These are phyloP conservation scores for Eumerus sabulonum DNA, from an alignment of 2,888 invertebrate species.

Conservation along the genomic window DNA sequence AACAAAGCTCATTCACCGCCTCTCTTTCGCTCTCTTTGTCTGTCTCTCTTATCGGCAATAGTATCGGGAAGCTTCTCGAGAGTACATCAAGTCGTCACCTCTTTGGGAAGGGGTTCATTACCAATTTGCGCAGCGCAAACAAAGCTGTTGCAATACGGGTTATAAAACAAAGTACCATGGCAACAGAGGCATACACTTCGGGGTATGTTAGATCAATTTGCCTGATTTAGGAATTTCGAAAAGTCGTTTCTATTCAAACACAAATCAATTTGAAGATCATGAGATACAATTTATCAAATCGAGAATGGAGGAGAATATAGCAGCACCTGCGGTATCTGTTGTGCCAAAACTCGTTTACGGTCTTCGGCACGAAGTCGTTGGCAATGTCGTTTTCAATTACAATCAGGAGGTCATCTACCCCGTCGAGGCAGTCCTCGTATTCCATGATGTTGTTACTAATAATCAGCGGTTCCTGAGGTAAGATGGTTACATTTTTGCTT, in stretches of 20 bases:
- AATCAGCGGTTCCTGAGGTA: constrained; percentile 86
- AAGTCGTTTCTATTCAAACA: constrained; percentile 1
- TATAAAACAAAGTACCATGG: no score
- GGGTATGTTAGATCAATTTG: constrained; percentile 53
- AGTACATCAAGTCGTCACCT: no score
- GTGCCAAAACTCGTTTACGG: constrained; percentile 78
- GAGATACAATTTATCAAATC: neutral
- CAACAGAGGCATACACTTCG: no score
- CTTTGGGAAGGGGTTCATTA: no score
- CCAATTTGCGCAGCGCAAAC: no score
- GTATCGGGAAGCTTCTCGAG: no score
- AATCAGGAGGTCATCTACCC: constrained; percentile 90
- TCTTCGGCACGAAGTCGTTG: constrained; percentile 79
- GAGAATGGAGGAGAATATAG: constrained; percentile 57
- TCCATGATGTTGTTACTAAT: constrained; percentile 86
- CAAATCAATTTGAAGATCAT: neutral
- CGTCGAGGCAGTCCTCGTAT: constrained; percentile 86
- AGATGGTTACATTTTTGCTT: neutral
- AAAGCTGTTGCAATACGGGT: no score
- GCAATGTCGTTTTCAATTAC: constrained; percentile 86
- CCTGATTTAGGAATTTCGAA: neutral
- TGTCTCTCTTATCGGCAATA: no score
- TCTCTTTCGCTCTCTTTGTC: no score
- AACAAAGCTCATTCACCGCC: no score
- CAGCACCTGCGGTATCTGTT: constrained; percentile 72